Evolutionary conservation across 1,140 invertebrate genomes (phyloP).

Genomic region (Goniozus legneri): DNA sequence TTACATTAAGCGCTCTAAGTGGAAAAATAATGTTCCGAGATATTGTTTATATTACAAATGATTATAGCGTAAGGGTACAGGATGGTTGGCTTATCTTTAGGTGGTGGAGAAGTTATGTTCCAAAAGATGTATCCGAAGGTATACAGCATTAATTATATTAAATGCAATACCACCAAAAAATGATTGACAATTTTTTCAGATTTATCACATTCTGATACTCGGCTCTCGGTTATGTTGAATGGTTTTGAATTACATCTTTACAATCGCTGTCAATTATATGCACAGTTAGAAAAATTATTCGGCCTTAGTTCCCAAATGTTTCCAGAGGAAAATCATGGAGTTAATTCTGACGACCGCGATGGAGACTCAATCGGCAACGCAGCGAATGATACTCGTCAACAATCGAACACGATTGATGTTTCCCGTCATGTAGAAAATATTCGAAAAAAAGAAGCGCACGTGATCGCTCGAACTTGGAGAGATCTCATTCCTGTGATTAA

Average conservation of each 20-base stretch:
- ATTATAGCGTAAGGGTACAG: conserved; percentile 89
- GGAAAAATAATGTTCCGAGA: conserved; percentile 99
- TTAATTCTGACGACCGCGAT: conserved; percentile 39
- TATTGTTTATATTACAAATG: conserved; percentile 90
- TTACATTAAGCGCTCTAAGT: conserved; percentile 89
- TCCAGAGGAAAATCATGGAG: conserved; percentile 49
- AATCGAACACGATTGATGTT: conserved; percentile 62
- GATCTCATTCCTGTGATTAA: conserved; percentile 97
- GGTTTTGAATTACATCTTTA: conserved; percentile 96
- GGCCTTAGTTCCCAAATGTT: conserved; percentile 77
- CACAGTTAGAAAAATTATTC: conserved; percentile 84
- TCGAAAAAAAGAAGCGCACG: conserved; percentile 51
- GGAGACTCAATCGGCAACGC: conserved; percentile 52
- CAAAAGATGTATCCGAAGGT: conserved; percentile 94
- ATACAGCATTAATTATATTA: conserved; percentile 14
- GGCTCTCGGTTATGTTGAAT: conserved; percentile 90
- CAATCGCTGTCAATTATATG: conserved; percentile 88
- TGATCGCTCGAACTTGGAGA: conserved; percentile 84
- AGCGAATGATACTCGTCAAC: conserved; percentile 59
- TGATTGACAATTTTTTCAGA: conserved; percentile 60
- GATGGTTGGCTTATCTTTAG: conserved; percentile 97
- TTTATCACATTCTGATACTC: conserved; percentile 92
- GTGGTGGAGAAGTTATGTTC: conserved; percentile 94
- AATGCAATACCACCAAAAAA: neutral
- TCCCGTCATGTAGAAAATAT: conserved; percentile 48